Evolutionary conservation across 1,140 invertebrate genomes (phyloP).

Genomic region (Drosophila grimshawi): DNA sequence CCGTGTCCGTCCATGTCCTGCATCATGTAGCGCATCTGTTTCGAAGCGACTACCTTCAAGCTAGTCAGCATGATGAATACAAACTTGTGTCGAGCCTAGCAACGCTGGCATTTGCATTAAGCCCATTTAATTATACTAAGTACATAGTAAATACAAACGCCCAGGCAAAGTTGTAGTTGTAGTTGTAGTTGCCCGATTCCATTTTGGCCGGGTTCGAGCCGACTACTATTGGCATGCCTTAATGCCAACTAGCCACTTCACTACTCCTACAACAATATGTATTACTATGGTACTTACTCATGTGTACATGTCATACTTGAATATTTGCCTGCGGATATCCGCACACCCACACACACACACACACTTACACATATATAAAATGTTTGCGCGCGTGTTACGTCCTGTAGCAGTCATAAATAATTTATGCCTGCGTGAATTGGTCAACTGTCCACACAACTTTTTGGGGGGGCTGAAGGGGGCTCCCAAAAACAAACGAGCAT

Average conservation of each 20-base stretch:
- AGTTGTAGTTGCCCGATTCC: constrained; percentile 49
- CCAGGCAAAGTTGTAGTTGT: constrained; percentile 17
- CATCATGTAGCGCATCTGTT: constrained; percentile 44
- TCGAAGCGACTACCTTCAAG: constrained; percentile 11
- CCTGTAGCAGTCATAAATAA: constrained; percentile 77
- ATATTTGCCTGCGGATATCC: constrained; percentile 39
- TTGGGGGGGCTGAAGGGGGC: neutral
- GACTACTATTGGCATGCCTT: constrained; percentile 25
- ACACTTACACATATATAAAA: neutral
- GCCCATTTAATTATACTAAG: constrained; percentile 82
- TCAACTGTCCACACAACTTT: constrained; percentile 59
- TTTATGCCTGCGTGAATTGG: constrained; percentile 79
- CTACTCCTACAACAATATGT: constrained; percentile 10
- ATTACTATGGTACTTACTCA: constrained; percentile 29
- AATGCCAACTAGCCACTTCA: constrained; percentile 26
- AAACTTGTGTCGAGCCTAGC: constrained; percentile 38
- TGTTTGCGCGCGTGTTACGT: constrained; percentile 61
- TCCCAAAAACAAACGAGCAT: constrained; percentile 25
- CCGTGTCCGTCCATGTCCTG: constrained; percentile 7
- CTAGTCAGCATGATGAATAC: constrained; percentile 56
- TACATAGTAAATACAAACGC: constrained; percentile 76
- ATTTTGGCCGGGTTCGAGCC: constrained; percentile 20
- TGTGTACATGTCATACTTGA: constrained; percentile 23
- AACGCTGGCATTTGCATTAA: constrained; percentile 69
- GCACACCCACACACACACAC: constrained; percentile 16